Evolutionary conservation across 2,888 invertebrate genomes (phyloP).

Genomic region (Lasioglossum oenotherae): DNA sequence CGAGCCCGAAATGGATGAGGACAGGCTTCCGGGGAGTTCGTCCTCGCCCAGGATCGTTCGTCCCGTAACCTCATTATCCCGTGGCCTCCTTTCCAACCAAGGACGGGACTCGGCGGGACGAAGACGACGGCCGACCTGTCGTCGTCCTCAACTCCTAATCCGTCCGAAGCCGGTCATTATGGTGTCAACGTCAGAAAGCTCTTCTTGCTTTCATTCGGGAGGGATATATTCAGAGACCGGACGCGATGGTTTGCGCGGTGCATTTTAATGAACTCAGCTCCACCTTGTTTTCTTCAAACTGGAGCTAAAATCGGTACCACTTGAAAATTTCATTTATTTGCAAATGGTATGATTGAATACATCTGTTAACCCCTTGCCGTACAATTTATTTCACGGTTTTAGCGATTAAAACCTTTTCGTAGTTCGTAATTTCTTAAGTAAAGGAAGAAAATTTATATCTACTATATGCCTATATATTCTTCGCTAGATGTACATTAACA

Average conservation of each 20-base stretch:
- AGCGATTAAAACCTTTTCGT: too few species aligned
- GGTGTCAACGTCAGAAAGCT: constrained; percentile 16
- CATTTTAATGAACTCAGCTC: constrained; percentile 75
- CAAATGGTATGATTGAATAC: too few species aligned
- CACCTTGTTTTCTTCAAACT: constrained; percentile 58
- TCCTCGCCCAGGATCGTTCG: not conserved
- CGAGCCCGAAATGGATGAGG: constrained; percentile 12
- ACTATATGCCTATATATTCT: too few species aligned
- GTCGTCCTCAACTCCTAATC: constrained; percentile 37
- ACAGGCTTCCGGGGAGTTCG: not conserved
- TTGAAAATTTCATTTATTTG: too few species aligned
- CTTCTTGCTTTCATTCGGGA: not conserved
- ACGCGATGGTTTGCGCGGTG: constrained; percentile 66
- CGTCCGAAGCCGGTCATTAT: constrained; percentile 38
- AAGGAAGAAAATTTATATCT: too few species aligned
- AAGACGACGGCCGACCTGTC: not conserved
- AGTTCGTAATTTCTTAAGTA: too few species aligned
- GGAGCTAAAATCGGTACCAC: too few species aligned
- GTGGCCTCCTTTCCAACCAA: constrained; percentile 14
- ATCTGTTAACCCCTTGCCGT: too few species aligned
- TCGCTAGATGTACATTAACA: too few species aligned
- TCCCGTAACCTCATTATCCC: constrained; percentile 38
- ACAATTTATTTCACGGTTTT: too few species aligned
- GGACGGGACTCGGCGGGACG: not conserved
- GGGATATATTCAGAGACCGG: constrained; percentile 48